phyloP scores from a whole-genome alignment of 2,797 vertebrate species.

The Channallabes apus region DNA sequence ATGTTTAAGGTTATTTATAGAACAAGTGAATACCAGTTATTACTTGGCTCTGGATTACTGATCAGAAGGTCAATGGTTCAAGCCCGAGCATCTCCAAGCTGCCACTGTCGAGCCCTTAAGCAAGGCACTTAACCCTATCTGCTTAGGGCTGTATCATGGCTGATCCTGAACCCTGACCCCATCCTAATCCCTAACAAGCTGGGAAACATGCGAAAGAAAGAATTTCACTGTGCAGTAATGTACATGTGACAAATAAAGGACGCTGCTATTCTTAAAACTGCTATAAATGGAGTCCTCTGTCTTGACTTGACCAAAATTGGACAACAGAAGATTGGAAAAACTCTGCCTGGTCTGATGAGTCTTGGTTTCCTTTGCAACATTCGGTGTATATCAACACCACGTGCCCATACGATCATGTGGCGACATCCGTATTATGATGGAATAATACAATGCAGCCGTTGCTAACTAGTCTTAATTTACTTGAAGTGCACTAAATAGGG shows the following conservation, averaged over 20 bases:
- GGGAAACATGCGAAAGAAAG: neutral
- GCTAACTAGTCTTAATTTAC: too few species aligned
- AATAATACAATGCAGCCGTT: too few species aligned
- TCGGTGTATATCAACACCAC: too few species aligned
- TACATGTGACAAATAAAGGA: neutral
- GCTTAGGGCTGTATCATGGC: neutral
- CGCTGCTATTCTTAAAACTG: neutral
- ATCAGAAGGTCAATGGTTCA: neutral
- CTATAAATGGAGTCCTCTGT: neutral
- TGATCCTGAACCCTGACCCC: neutral
- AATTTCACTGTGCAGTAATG: neutral
- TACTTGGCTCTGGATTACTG: neutral
- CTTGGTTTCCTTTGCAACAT: too few species aligned
- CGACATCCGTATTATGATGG: too few species aligned
- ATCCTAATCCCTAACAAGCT: neutral
- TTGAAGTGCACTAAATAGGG: too few species aligned
- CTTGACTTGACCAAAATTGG: neutral
- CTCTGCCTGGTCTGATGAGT: too few species aligned
- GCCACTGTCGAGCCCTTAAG: neutral
- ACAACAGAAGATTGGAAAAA: too few species aligned
- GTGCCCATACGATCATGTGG: too few species aligned
- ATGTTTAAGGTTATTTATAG: neutral
- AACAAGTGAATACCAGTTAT: too few species aligned
- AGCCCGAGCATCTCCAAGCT: neutral
- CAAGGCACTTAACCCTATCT: neutral